Evolutionary conservation across 2,113 vertebrate species (phyloP), one percentile per base, ranked within the genome.

Genomic region (Chiloscyllium plagiosum): DNA sequence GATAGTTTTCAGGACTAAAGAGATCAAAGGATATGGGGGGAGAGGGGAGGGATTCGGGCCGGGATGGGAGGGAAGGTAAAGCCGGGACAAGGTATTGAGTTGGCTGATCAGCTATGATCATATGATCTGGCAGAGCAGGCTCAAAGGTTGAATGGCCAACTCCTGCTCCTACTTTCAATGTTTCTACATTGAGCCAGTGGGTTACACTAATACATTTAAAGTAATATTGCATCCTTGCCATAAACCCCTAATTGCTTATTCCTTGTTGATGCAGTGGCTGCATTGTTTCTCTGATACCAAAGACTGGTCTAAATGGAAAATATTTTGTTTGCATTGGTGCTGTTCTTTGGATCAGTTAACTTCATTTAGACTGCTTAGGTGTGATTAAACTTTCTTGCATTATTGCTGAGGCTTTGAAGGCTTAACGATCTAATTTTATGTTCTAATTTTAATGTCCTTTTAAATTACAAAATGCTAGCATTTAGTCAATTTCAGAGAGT

Each of bases 381-480:
- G 89, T 93, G 61, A 93, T 93, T 93, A 66, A 66, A 37, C n/a
- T 66, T 66, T 37, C 61, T 13, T 93, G 33, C 17, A 3, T 89
- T 92, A n/a, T 5, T 37, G 89, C 33, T 37, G 33, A n/a, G 5
- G 61, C 1, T 90, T 65, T 61, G 87, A 90, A 61, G 52, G 52
- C 26, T 17, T 61, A 68, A 93, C 66, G 29, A 66, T 42, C 6
- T 20, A 65, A 93, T 93, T 93, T 66, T 66, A 93, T 93, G 89
- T 66, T 93, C 80, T 68, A 93, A 93, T 93, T 66, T 68, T 66
- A 42, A 66, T 66, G 15, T 61, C 89, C n/a, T 66, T 93, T 93
- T 93, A 93, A 93, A 68, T 93, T 65, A 93, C 61, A 66, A 93
- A 33, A 66, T 66, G 33, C 37, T 93, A 61, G n/a, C 61, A 66